These are phyloP conservation scores for Araneus ventricosus DNA, from an alignment of 1,140 invertebrate genomes.

Conservation along the genomic window DNA sequence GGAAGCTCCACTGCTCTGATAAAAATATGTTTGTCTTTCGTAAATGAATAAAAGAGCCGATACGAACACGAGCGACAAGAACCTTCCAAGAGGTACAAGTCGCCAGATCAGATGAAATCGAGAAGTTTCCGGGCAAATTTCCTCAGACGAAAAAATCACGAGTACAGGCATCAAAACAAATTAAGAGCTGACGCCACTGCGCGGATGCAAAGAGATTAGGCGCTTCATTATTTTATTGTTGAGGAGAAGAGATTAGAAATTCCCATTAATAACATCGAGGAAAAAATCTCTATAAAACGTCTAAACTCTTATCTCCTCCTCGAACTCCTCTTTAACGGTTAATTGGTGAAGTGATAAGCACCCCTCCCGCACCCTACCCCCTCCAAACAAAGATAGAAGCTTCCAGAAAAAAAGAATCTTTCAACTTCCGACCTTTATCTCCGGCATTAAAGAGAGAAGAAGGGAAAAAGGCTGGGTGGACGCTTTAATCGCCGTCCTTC, in stretches of 20 bases:
- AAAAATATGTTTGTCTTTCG: no score
- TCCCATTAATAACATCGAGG: slow-evolving; percentile 36
- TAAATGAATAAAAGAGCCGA: no score
- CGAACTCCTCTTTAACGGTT: slow-evolving; percentile 43
- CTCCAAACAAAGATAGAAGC: neutral
- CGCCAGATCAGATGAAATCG: no score
- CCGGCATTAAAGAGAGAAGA: neutral
- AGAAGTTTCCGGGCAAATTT: neutral
- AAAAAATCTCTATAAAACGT: neutral
- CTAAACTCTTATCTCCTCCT: slow-evolving; percentile 33
- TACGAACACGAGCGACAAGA: no score
- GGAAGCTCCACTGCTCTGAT: no score
- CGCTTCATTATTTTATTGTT: slow-evolving; percentile 13
- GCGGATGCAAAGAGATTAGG: neutral
- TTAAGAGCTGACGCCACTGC: neutral
- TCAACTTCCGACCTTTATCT: neutral
- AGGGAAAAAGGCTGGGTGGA: no score
- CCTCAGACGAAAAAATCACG: neutral
- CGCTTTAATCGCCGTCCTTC: no score
- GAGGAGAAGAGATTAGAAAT: slow-evolving; percentile 2
- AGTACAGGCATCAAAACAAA: neutral
- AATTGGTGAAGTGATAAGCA: slow-evolving; percentile 51
- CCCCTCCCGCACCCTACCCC: no score
- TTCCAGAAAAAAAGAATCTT: neutral
- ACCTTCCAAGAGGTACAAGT: no score